A percentile compares a stretch with the other conserved stretches of the same genome.
These are phyloP conservation scores for Oophaga pumilio DNA, from an alignment of 2,113 vertebrate genomes.

Conservation along the genomic window DNA sequence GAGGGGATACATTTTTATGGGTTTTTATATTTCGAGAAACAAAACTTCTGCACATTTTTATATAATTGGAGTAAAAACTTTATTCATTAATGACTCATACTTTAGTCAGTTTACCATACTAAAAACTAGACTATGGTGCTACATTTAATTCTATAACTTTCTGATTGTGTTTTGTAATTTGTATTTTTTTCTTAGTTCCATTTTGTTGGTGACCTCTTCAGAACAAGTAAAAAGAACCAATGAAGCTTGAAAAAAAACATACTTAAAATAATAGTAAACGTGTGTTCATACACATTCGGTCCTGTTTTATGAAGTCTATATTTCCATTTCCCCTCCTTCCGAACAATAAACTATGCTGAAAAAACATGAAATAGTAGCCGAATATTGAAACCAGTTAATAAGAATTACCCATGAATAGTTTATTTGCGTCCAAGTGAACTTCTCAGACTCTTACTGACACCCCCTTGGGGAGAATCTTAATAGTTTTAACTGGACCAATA, in stretches of 20 bases:
- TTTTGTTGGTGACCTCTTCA: not conserved
- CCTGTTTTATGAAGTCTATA: not conserved
- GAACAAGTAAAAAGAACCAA: not conserved
- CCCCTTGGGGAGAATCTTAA: conserved; percentile 26
- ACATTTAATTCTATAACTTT: not conserved
- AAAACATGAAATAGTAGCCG: not conserved
- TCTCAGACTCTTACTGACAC: conserved; percentile 20
- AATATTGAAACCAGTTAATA: not conserved
- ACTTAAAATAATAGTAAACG: not conserved
- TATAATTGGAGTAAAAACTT: no score
- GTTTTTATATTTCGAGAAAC: no score
- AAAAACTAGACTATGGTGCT: not conserved
- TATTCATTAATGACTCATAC: not conserved
- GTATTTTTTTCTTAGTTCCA: not conserved
- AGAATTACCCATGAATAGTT: conserved; percentile 12
- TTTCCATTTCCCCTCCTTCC: not conserved
- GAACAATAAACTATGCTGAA: not conserved
- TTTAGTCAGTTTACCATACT: not conserved
- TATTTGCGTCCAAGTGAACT: conserved; percentile 8
- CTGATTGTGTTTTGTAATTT: not conserved
- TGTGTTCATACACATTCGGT: not conserved
- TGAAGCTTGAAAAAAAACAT: not conserved
- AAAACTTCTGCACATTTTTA: no score
- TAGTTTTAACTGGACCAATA: conserved; percentile 53
- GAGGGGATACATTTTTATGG: no score